phyloP scores from a whole-genome alignment of 23 tunicate species.

The Corella eumyota region DNA sequence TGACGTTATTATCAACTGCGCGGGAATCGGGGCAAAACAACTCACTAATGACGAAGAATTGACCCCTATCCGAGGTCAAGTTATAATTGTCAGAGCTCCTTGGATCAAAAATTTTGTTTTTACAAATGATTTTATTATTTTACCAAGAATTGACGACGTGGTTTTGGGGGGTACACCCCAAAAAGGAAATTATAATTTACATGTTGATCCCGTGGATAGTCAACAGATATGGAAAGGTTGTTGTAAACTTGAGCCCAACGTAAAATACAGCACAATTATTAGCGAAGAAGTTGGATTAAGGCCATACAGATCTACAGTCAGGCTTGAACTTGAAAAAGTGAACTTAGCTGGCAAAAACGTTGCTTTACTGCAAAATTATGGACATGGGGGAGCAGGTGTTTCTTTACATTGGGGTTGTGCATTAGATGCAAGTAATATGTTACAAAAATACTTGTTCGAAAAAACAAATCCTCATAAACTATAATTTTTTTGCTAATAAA shows the following conservation, averaged over 20 bases:
- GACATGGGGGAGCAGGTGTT: conserved; percentile 86
- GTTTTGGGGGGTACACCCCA: conserved; percentile 68
- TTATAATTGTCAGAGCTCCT: conserved; percentile 70
- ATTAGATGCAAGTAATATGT: too few species aligned
- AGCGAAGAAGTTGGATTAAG: conserved; percentile 46
- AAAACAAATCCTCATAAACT: too few species aligned
- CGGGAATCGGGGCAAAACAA: conserved; percentile 45
- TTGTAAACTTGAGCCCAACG: conserved; percentile 41
- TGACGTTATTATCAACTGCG: conserved; percentile 64
- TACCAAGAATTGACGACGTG: conserved; percentile 47
- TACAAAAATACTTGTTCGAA: too few species aligned
- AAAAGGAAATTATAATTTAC: conserved; percentile 23
- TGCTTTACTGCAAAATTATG: conserved; percentile 63
- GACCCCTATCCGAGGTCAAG: conserved; percentile 69
- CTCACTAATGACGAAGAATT: conserved; percentile 27
- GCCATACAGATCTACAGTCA: conserved; percentile 28
- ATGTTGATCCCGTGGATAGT: conserved; percentile 19
- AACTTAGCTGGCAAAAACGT: conserved; percentile 18
- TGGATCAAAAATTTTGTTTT: conserved; percentile 58
- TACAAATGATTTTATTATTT: conserved; percentile 15
- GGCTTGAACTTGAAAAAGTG: conserved; percentile 48
- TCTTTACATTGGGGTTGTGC: conserved; percentile 92
- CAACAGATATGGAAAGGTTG: conserved; percentile 41
- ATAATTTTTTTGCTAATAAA: too few species aligned
- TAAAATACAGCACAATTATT: conserved; percentile 41